A percentile compares a stretch with the other conserved stretches of the same genome.
These are phyloP conservation scores for Bombus fervidus DNA, from an alignment of 1,140 invertebrate species.

Conservation along the genomic window DNA sequence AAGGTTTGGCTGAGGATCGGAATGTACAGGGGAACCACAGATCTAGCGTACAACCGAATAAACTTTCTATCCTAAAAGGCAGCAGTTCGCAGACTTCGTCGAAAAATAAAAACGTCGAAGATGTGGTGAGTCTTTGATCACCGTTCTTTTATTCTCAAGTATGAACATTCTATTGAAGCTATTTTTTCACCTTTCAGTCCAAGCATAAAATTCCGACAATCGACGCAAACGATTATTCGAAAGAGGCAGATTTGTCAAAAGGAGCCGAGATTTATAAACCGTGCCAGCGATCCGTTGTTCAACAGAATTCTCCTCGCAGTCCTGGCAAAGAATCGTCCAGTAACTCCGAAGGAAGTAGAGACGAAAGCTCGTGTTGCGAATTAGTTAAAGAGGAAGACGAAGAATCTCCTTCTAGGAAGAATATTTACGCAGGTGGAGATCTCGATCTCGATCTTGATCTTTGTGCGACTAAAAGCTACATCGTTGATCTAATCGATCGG, in stretches of 20 bases:
- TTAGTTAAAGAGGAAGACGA: constrained; percentile 10
- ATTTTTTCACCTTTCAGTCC: neutral
- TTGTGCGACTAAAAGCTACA: constrained; percentile 78
- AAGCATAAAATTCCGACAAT: neutral
- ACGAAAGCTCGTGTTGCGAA: constrained; percentile 2
- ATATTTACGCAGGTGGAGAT: constrained; percentile 47
- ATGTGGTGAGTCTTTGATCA: neutral
- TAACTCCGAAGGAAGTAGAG: constrained; percentile 6
- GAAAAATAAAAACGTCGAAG: neutral
- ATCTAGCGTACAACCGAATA: neutral
- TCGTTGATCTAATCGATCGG: constrained; percentile 79
- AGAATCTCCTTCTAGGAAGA: neutral
- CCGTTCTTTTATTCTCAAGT: neutral
- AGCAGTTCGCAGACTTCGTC: neutral
- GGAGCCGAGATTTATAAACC: constrained; percentile 18
- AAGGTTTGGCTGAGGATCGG: neutral
- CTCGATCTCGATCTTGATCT: constrained; percentile 80
- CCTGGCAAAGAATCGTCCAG: neutral
- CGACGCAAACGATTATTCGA: neutral
- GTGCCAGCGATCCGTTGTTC: neutral
- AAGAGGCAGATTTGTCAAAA: neutral
- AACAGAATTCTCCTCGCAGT: neutral
- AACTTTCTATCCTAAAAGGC: neutral
- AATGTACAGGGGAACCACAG: neutral
- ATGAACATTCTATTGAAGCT: no score